Evolutionary conservation across 2,888 invertebrate species (phyloP), one percentile per base, ranked within the genome.

Genomic region (Chrysolina americana): DNA sequence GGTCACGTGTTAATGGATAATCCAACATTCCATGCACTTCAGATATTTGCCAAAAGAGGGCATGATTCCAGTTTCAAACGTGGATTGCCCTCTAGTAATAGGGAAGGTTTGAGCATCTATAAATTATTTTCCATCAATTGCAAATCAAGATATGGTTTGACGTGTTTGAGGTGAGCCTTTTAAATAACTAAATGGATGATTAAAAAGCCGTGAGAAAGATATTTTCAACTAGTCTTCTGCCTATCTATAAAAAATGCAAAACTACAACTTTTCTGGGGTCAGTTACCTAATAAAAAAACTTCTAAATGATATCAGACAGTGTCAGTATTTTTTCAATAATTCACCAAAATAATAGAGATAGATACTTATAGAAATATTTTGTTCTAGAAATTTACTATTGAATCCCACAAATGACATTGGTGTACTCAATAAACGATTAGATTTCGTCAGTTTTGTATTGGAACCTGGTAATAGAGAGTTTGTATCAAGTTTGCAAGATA

Each of bases 11-110:
- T 92, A 78, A 89, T 95, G 75, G 94, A 95, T 87, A 91, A 92
- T 48, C 92, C 93, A 78, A 92, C 93, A 0, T 94, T 93, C 86
- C 91, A 91, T 73, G 93, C 94, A 0, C 89, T 97, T 53, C 94
- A 95, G 86, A 93, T 97, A 78, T 95, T 96, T 86, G 91, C 92
- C 76, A 89, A 91, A 2, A 90, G 92, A 68, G 89, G 91, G 1
- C 95, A 95, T 83, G 95, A 95, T 10, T 94, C 95, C 74, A 91
- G 91, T 44, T 94, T 93, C 86, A 95, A 94, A 86, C 90, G 91
- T 75, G 93, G 93, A 8, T 89, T 89, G 41, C 89, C 89, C 1
- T 89, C 89, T 9, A 89, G 89, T 76, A 89, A 86, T 71, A 92
- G 91, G 82, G 95, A 95, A 86, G 94, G 94, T 0, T 88, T 94